These are phyloP conservation scores for Smittia sp. DNA, from an alignment of 2,888 invertebrate species.

Conservation along the genomic window DNA sequence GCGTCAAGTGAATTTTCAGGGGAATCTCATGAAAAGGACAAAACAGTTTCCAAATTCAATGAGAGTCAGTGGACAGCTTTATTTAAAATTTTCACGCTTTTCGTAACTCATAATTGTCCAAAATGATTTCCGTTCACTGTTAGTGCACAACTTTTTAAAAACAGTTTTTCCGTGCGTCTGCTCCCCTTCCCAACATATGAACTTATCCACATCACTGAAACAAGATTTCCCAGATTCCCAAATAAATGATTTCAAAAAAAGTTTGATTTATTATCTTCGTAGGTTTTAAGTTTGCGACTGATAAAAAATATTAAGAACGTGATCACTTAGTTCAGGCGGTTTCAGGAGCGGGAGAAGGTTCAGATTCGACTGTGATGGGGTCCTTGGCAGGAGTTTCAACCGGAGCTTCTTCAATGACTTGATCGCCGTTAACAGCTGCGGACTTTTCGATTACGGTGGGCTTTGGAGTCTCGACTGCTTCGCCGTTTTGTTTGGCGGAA, in stretches of 20 bases:
- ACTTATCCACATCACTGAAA: too few species aligned
- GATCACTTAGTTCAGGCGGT: neutral
- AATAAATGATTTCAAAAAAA: too few species aligned
- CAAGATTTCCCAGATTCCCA: too few species aligned
- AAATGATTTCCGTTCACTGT: too few species aligned
- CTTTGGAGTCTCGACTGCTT: neutral
- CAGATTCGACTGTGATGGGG: neutral
- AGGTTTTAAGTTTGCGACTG: neutral
- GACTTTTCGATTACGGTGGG: neutral
- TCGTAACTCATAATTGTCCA: too few species aligned
- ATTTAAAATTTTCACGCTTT: too few species aligned
- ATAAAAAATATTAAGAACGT: neutral
- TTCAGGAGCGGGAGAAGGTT: neutral
- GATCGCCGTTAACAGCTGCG: neutral
- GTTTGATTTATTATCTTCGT: too few species aligned
- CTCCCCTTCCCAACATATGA: too few species aligned
- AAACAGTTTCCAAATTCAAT: neutral
- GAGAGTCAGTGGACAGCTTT: too few species aligned
- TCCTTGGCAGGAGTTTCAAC: neutral
- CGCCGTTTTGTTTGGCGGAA: neutral
- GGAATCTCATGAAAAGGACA: neutral
- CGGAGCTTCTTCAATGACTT: neutral
- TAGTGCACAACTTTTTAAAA: too few species aligned
- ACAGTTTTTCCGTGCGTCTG: too few species aligned
- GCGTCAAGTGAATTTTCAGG: neutral